Evolutionary conservation across 2,888 invertebrate genomes (phyloP).

Genomic region (Drosophila ustulata): DNA sequence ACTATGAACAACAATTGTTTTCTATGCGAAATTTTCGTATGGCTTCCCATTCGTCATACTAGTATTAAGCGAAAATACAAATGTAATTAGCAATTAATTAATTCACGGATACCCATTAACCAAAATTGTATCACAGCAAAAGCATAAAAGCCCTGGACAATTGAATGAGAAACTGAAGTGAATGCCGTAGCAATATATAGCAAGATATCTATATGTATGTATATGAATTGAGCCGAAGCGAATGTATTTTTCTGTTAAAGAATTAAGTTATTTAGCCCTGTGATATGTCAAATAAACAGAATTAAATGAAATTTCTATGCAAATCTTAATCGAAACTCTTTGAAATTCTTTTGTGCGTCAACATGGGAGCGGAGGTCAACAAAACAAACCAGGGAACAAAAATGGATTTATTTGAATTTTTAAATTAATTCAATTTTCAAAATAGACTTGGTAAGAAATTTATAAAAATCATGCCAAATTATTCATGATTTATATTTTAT

Average conservation of each 20-base stretch:
- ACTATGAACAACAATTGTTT: conserved; percentile 49
- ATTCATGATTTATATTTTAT: no score
- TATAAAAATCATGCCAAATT: no score
- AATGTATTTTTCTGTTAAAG: conserved; percentile 71
- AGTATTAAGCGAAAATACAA: conserved; percentile 64
- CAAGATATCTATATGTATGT: conserved; percentile 23
- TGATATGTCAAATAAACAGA: conserved; percentile 82
- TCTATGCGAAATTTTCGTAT: conserved; percentile 49
- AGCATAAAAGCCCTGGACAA: conserved; percentile 26
- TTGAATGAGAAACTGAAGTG: conserved; percentile 42
- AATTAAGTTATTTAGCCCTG: conserved; percentile 82
- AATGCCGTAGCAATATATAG: conserved; percentile 29
- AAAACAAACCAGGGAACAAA: neutral
- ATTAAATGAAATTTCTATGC: conserved; percentile 45
- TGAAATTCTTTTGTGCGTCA: conserved; percentile 17
- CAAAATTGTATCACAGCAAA: conserved; percentile 51
- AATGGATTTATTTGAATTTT: no score
- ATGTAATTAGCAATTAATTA: conserved; percentile 52
- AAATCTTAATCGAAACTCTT: conserved; percentile 10
- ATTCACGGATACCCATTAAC: conserved; percentile 48
- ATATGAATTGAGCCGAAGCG: conserved; percentile 44
- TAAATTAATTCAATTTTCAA: no score
- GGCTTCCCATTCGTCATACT: conserved; percentile 37
- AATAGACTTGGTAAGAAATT: no score
- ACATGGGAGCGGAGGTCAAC: conserved; percentile 23